Evolutionary conservation across 1,140 invertebrate genomes (phyloP).

Genomic region (Brachionus sp.): DNA sequence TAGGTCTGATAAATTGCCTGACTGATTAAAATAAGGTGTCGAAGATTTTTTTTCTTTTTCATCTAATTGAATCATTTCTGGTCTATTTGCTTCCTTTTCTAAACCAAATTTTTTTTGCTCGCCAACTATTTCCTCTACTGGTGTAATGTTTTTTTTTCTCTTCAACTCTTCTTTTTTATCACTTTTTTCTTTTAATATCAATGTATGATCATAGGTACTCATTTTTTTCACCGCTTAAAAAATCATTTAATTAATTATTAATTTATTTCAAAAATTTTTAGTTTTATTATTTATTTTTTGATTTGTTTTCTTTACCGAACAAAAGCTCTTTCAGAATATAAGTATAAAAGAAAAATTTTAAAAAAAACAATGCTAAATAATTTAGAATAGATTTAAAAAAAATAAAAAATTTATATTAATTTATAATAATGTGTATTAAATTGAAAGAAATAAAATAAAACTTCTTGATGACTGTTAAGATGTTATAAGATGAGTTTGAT

Average conservation of each 20-base stretch:
- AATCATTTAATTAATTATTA: background rate
- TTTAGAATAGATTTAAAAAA: too few species aligned
- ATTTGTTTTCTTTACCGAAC: too few species aligned
- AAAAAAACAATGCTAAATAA: too few species aligned
- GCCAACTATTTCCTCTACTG: background rate
- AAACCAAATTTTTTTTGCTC: background rate
- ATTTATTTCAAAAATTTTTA: background rate
- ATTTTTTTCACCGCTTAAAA: slow-evolving; percentile 21
- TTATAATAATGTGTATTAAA: too few species aligned
- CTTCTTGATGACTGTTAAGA: too few species aligned
- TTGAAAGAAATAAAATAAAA: too few species aligned
- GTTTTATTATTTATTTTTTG: too few species aligned
- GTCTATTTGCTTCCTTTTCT: background rate
- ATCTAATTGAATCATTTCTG: background rate
- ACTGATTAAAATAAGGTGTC: background rate
- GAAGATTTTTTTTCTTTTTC: background rate
- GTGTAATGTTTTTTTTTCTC: background rate
- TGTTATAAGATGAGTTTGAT: too few species aligned
- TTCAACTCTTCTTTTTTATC: background rate
- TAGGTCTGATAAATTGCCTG: background rate
- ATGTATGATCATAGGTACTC: slow-evolving; percentile 34
- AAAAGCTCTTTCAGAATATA: too few species aligned
- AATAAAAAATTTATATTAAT: too few species aligned
- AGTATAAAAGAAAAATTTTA: too few species aligned
- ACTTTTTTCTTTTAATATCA: background rate